phyloP scores from a whole-genome alignment of 1,140 invertebrate genomes.

The Eubasilissa regina region DNA sequence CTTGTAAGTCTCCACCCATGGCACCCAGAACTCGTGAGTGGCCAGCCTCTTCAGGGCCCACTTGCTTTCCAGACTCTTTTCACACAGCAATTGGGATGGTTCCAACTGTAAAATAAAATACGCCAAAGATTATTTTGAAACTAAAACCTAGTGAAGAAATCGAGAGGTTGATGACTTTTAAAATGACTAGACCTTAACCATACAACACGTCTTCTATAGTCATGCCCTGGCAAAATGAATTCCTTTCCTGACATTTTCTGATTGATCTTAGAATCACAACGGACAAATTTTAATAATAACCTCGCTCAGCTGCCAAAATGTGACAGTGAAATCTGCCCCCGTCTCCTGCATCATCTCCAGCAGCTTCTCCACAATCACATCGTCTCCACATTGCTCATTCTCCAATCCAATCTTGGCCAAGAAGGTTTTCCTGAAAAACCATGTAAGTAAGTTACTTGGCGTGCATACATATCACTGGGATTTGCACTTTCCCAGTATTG shows the following conservation, averaged over 20 bases:
- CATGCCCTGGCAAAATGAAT: no score
- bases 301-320: constrained; percentile 75
- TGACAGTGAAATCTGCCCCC: constrained; percentile 77
- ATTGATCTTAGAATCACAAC: no score
- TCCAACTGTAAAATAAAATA: constrained; percentile 65
- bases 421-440: constrained; percentile 59
- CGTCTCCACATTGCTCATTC: constrained; percentile 67
- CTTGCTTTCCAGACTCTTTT: constrained; percentile 63
- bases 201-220: no score
- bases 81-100: constrained; percentile 65
- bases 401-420: constrained; percentile 71
- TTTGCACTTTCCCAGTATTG: no score
- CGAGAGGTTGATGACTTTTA: no score
- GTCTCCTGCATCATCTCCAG: constrained; percentile 76
- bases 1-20: constrained; percentile 68
- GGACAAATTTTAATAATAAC: no score
- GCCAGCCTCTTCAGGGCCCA: constrained; percentile 71
- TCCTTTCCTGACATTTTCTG: no score
- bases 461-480: no score
- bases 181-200: no score
- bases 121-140: no score
- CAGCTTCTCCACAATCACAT: constrained; percentile 72
- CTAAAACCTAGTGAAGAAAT: no score
- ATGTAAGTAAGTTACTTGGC: no score
- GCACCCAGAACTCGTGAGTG: constrained; percentile 66